Evolutionary conservation across 2,888 invertebrate species (phyloP).

Genomic region (Macaria liturata): DNA sequence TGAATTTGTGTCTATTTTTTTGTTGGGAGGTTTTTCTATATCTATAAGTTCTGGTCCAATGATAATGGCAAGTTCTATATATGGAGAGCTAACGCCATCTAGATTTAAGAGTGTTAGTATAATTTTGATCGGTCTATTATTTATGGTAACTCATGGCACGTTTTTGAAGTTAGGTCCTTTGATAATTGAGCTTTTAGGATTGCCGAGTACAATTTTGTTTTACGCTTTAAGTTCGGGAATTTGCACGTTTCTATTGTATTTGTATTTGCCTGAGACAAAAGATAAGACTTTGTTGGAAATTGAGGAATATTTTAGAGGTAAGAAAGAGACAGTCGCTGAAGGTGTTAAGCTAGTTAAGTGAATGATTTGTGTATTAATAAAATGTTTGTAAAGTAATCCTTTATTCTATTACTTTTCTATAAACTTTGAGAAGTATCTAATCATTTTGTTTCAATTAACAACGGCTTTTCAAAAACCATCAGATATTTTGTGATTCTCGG

Average conservation of each 20-base stretch:
- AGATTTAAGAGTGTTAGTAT: background rate
- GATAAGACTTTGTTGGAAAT: slow-evolving; percentile 15
- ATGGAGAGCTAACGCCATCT: background rate
- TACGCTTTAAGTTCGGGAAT: background rate
- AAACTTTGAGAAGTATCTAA: no score
- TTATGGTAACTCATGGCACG: background rate
- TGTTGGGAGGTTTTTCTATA: background rate
- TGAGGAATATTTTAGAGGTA: no score
- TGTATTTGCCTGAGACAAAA: slow-evolving; percentile 18
- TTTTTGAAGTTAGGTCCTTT: background rate
- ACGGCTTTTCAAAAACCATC: no score
- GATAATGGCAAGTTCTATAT: background rate
- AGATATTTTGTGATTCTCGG: no score
- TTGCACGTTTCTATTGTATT: slow-evolving; percentile 7
- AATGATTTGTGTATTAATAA: no score
- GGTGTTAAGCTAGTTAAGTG: no score
- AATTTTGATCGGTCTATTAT: background rate
- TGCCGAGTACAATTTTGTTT: background rate
- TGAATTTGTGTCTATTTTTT: background rate
- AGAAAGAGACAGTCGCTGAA: no score
- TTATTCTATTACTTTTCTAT: no score
- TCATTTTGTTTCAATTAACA: no score
- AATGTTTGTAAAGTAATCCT: no score
- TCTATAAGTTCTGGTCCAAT: slow-evolving; percentile 2
- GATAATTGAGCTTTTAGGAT: background rate